phyloP scores from a whole-genome alignment of 2,797 vertebrate species.

The Myioborus miniatus region DNA sequence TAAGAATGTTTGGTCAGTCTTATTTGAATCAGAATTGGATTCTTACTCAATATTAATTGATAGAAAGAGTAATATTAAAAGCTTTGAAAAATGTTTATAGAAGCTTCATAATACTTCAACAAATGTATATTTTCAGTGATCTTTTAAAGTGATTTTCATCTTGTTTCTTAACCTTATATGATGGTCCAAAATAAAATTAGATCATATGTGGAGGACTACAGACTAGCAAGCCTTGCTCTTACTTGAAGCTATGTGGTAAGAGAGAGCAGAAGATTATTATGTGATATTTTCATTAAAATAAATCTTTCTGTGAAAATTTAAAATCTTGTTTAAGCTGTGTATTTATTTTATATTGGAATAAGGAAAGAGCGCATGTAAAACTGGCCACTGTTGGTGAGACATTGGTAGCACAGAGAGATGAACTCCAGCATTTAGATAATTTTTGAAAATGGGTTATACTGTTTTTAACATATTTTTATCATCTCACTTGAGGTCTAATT shows the following conservation, averaged over 20 bases:
- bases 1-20: not conserved
- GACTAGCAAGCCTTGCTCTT: not conserved
- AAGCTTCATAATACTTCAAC: not conserved
- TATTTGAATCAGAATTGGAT: not conserved
- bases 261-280: not conserved
- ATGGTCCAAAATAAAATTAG: not conserved
- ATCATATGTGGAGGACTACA: not conserved
- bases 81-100: not conserved
- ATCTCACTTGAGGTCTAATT: not conserved
- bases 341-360: not conserved
- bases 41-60: not conserved
- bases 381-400: rapidly evolving
- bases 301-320: not conserved
- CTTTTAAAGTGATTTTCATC: not conserved
- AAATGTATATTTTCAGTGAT: not conserved
- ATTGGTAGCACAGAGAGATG: rapidly evolving
- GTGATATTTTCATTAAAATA: not conserved
- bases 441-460: not conserved
- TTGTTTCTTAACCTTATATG: not conserved
- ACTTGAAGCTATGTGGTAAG: not conserved
- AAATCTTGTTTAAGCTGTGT: not conserved
- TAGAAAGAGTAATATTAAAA: not conserved
- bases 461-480: not conserved
- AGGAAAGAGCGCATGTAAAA: not conserved
- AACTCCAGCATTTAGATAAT: not conserved